A percentile compares a stretch with the other conserved stretches of the same genome.
phyloP scores from a whole-genome alignment of 2,113 vertebrate genomes.

The Centropus unirufus region DNA sequence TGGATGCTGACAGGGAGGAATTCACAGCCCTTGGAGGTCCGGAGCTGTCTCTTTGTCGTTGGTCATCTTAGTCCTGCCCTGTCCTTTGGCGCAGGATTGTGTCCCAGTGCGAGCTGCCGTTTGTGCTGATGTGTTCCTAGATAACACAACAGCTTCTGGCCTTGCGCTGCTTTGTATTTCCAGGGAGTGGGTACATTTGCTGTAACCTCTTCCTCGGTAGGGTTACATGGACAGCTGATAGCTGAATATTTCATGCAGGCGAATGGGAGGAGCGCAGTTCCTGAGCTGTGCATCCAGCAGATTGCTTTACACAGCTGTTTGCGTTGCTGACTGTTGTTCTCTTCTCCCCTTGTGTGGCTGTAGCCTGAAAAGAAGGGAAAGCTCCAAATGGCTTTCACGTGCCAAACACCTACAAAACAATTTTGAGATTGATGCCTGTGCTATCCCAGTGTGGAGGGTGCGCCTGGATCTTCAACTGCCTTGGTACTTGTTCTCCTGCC shows the following conservation, averaged over 20 bases:
- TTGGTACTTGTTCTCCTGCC: not conserved
- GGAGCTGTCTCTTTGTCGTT: not conserved
- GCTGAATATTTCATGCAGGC: not conserved
- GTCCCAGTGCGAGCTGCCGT: fast-evolving
- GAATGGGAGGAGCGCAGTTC: fast-evolving
- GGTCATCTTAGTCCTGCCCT: not conserved
- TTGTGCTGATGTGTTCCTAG: not conserved
- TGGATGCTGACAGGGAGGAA: not conserved
- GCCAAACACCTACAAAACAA: not conserved
- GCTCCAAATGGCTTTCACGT: not conserved
- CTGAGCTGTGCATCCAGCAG: not conserved
- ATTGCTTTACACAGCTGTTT: not conserved
- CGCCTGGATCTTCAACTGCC: not conserved
- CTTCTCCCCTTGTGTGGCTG: not conserved
- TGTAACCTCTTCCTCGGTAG: not conserved
- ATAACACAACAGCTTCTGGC: not conserved
- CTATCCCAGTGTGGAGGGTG: not conserved
- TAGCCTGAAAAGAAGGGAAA: not conserved
- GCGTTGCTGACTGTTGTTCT: not conserved
- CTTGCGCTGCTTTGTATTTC: not conserved
- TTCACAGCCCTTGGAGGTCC: not conserved
- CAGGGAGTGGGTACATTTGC: not conserved
- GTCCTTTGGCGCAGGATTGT: too few relatives aligned
- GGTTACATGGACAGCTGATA: not conserved
- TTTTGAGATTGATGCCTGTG: not conserved